Evolutionary conservation across 2,797 vertebrate genomes (phyloP).

Genomic region (Cheirogaleus major): DNA sequence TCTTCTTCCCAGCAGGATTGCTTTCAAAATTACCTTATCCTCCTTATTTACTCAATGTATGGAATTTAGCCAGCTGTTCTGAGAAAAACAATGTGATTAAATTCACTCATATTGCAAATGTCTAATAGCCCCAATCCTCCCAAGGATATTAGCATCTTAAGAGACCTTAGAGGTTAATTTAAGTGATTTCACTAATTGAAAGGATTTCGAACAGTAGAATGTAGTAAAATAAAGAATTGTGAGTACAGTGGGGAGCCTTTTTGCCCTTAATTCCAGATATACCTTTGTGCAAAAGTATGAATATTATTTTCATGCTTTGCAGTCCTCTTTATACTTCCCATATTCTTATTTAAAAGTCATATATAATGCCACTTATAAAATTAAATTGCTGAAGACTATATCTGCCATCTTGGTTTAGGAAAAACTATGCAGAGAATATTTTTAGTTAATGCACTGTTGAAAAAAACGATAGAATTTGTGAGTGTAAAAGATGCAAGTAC

Average conservation of each 20-base stretch:
- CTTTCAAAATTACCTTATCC: background rate
- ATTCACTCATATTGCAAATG: background rate
- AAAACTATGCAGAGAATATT: background rate
- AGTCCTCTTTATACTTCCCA: background rate
- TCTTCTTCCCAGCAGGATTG: background rate
- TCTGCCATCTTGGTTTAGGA: background rate
- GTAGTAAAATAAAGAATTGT: conserved; percentile 19
- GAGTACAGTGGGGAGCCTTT: background rate
- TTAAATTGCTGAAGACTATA: background rate
- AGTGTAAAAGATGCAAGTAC: conserved; percentile 37
- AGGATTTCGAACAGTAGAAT: background rate
- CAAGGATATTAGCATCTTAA: background rate
- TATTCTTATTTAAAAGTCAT: background rate
- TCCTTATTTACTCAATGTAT: background rate
- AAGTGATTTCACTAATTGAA: conserved; percentile 30
- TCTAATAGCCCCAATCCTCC: background rate
- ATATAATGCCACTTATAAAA: conserved; percentile 3
- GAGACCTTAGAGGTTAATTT: background rate
- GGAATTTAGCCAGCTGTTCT: background rate
- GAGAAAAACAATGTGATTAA: background rate
- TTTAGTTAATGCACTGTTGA: conserved; percentile 17
- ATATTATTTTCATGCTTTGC: background rate
- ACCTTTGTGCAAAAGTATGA: background rate
- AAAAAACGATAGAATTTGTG: background rate
- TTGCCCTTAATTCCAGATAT: background rate